phyloP scores from a whole-genome alignment of 2,113 vertebrate genomes.

The Aix galericulata region DNA sequence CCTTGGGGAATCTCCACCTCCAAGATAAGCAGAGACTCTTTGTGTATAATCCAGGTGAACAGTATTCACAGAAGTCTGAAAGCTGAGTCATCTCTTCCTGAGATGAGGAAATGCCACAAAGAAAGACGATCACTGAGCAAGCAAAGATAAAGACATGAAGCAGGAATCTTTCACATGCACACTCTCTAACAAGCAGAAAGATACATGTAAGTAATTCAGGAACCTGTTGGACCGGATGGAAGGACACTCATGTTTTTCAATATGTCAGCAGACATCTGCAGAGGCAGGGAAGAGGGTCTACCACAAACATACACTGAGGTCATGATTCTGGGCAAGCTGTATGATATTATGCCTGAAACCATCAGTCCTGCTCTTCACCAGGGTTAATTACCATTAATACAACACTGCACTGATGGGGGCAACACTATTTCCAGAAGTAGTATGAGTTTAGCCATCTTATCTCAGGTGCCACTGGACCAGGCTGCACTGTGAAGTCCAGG shows the following conservation, averaged over 20 bases:
- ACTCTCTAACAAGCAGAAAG: not conserved
- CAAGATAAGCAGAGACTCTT: not conserved
- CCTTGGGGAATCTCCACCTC: not conserved
- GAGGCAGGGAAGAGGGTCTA: not conserved
- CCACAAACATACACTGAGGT: not conserved
- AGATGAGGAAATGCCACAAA: not conserved
- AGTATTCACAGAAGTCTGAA: not conserved
- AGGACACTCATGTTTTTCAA: not conserved
- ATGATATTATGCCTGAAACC: not conserved
- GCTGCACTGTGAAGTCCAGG: not conserved
- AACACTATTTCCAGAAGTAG: not conserved
- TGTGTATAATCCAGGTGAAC: not conserved
- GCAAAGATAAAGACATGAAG: not conserved
- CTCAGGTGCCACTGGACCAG: not conserved
- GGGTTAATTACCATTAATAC: not conserved
- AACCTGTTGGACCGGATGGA: not conserved
- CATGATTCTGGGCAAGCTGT: rapidly evolving
- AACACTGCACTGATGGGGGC: not conserved
- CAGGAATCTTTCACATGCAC: not conserved
- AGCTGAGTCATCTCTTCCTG: not conserved
- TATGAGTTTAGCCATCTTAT: not conserved
- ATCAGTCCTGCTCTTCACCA: not conserved
- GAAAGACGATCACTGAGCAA: not conserved
- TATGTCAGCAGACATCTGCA: not conserved
- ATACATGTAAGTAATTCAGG: not conserved